These are phyloP conservation scores for Pontoporia blainvillei DNA, from an alignment of 2,113 vertebrate genomes.

Conservation along the genomic window DNA sequence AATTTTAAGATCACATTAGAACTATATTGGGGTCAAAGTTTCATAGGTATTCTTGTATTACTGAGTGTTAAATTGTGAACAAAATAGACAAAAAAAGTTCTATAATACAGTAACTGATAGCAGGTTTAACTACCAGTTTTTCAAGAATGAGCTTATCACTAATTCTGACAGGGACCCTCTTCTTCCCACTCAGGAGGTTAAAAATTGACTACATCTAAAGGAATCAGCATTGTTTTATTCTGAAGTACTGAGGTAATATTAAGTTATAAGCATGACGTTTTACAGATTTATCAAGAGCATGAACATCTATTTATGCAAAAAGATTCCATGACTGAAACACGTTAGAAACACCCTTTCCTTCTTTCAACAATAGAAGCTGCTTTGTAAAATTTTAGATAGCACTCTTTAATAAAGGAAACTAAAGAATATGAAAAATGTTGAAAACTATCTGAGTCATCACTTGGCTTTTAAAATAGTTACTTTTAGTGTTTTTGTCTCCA, in stretches of 20 bases:
- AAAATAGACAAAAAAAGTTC: constrained; percentile 1
- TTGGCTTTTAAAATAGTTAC: constrained; percentile 79
- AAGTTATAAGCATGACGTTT: neutral
- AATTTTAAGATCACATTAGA: constrained; percentile 10
- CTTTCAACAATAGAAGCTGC: constrained; percentile 45
- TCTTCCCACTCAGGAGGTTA: constrained; percentile 36
- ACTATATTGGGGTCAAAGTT: neutral
- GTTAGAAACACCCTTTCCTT: neutral
- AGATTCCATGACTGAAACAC: neutral
- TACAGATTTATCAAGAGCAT: neutral
- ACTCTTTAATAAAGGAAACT: constrained; percentile 54
- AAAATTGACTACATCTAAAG: neutral
- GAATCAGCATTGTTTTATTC: neutral
- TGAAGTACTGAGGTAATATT: neutral
- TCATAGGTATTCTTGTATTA: neutral
- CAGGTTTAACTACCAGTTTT: neutral
- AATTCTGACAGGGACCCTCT: neutral
- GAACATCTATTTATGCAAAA: neutral
- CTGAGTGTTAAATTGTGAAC: neutral
- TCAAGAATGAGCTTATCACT: neutral
- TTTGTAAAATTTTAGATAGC: constrained; percentile 43
- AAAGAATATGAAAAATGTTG: constrained; percentile 73
- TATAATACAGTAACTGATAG: neutral
- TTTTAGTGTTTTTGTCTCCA: constrained; percentile 75
- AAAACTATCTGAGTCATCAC: constrained; percentile 78